Base-by-base conservation (phyloP, 2,113 vertebrate genomes). In the Ahaetulla prasina region DNA sequence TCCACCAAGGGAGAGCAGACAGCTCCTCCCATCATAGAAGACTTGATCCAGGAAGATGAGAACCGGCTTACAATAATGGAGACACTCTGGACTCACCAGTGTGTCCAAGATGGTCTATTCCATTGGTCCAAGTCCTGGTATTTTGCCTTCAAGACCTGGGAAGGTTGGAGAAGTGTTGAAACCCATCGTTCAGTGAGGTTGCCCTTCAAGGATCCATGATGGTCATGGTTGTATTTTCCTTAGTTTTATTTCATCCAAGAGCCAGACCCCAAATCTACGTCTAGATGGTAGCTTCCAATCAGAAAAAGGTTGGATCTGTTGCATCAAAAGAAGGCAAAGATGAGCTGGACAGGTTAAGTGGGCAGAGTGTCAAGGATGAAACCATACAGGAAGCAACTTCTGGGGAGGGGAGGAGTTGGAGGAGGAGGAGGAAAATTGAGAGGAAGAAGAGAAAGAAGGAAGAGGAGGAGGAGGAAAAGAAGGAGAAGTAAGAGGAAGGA, bases 1-100 rank as follows among this genome's bases (percentile, higher is more conserved):
- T 98, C 97, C 1, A 97, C 93, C 94, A 98, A 95, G 89, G 97
- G 97, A 5, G 94, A 97, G 74, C 97, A 98, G 92, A 97, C 93
- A 7, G 95, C 96, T 47, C 97, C 97, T 53, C 97, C 95, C 94
- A 98, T 96, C 2, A 9, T 1, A 2, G 39, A 8, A n/a, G 39
- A 2, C 49, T 23, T 22, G 16, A 6, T 27, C 16, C 39, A 54
- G 49, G 2, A 30, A 84, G 39, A 4, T 0, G 0, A 16, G 27
- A 12, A 47, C 14, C 12, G 39, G 39, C 49, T 85, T 63, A 0
- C 0, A 0, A 22, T 50, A 54, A 60, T 1, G 20, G 45, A 39
- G 16, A 0, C 4, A 50, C 2, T 39, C 2, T 63, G 54, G 68
- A 12, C 25, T 57, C 54, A 9, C 84, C 39, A 7, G 3, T 39